A percentile compares a stretch with the other conserved stretches of the same genome.
Conservation (phyloP, 2,888 invertebrate genomes). For the Drosophila atripex region DNA sequence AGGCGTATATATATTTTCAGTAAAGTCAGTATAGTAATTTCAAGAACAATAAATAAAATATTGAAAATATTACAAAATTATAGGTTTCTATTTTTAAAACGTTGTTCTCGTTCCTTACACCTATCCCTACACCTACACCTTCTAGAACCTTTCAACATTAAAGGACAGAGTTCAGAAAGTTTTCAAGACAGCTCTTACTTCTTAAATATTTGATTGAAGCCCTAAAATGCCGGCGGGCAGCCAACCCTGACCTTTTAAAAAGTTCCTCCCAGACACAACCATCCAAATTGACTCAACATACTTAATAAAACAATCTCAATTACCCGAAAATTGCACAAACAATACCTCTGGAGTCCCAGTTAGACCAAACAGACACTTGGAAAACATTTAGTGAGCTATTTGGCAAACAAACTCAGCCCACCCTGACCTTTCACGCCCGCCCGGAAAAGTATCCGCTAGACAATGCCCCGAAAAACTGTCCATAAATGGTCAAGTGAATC, state of each 20-base stretch:
- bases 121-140: too few relatives aligned
- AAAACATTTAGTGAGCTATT: conserved; percentile 22
- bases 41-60: too few relatives aligned
- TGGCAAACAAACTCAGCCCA: conserved; percentile 23
- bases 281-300: not conserved
- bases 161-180: not conserved
- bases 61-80: too few relatives aligned
- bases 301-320: conserved; percentile 28
- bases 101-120: too few relatives aligned
- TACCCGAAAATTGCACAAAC: conserved; percentile 1
- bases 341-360: conserved; percentile 1
- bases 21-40: too few relatives aligned
- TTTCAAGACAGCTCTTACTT: not conserved
- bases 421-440: conserved; percentile 30
- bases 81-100: too few relatives aligned
- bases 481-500: conserved; percentile 79
- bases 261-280: not conserved
- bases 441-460: conserved; percentile 12
- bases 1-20: too few relatives aligned
- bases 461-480: conserved; percentile 50
- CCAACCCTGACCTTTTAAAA: conserved; percentile 7
- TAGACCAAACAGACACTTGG: conserved; percentile 14
- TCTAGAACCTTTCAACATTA: not conserved
- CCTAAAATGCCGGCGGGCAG: not conserved
- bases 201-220: not conserved